phyloP scores from a whole-genome alignment of 2,888 invertebrate species.

The Trilocha varians region DNA sequence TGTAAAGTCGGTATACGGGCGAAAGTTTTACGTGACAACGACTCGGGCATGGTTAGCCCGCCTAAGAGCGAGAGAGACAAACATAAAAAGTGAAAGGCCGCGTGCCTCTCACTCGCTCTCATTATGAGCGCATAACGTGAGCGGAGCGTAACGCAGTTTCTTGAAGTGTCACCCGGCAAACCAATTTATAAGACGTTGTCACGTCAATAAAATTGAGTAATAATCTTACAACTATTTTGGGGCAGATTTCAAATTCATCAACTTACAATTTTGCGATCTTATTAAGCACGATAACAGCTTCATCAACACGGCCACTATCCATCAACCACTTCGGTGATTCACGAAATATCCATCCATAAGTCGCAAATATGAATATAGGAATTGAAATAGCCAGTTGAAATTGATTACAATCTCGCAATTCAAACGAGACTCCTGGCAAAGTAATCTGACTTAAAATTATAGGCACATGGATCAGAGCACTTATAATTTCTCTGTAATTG shows the following conservation, averaged over 20 bases:
- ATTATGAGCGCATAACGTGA: too few species aligned
- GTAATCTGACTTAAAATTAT: slow-evolving; percentile 43
- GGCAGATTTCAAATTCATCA: slow-evolving; percentile 2
- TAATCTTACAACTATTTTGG: not conserved
- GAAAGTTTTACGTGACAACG: too few species aligned
- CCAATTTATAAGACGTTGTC: too few species aligned
- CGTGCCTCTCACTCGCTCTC: too few species aligned
- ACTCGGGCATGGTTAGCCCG: too few species aligned
- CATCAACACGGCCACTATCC: slow-evolving; percentile 32
- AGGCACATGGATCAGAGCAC: slow-evolving; percentile 46
- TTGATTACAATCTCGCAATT: slow-evolving; percentile 37
- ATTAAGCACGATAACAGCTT: slow-evolving; percentile 35
- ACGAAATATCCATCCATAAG: slow-evolving; percentile 26
- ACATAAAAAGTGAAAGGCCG: too few species aligned
- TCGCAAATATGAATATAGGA: slow-evolving; percentile 35
- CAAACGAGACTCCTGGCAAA: slow-evolving; percentile 42
- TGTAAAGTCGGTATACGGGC: too few species aligned
- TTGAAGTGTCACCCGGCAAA: too few species aligned
- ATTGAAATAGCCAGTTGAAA: slow-evolving; percentile 44
- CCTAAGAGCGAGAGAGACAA: too few species aligned
- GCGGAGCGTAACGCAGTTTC: too few species aligned
- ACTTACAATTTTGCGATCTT: slow-evolving; percentile 44
- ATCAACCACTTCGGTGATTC: slow-evolving; percentile 59
- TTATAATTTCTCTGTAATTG: slow-evolving; percentile 36
- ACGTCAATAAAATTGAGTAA: not conserved